A percentile compares a stretch with the other conserved stretches of the same genome.
Conservation (phyloP, 2,113 vertebrate genomes). For the Epinephelus moara region DNA sequence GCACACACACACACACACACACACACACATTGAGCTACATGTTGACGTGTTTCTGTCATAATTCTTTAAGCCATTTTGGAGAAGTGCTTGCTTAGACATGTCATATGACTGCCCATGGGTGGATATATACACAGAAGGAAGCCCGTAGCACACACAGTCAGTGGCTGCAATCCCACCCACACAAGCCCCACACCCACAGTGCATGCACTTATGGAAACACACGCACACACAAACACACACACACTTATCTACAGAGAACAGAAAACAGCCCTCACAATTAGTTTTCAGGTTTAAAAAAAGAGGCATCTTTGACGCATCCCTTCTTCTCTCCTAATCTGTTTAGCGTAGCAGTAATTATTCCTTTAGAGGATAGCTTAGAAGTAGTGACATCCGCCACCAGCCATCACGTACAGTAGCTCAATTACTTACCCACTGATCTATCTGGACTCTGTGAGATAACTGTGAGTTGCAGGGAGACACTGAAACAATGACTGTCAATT, state of each 20-base stretch:
- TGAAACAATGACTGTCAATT: constrained; percentile 13
- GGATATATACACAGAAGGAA: constrained; percentile 5
- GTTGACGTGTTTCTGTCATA: constrained; percentile 14
- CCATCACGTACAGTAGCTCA: constrained; percentile 13
- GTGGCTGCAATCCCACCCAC: constrained; percentile 47
- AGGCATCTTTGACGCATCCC: not conserved
- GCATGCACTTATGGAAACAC: constrained; percentile 45
- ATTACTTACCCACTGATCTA: constrained; percentile 48
- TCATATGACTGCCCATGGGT: constrained; percentile 39
- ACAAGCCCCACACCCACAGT: constrained; percentile 28
- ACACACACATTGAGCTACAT: constrained; percentile 5
- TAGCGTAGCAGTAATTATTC: constrained; percentile 34
- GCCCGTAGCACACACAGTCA: constrained; percentile 10
- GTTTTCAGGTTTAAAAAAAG: constrained; percentile 13
- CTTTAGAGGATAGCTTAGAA: constrained; percentile 18
- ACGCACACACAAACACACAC: constrained; percentile 40
- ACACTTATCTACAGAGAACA: constrained; percentile 45
- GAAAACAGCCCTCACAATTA: constrained; percentile 33
- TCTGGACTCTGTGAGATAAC: constrained; percentile 19
- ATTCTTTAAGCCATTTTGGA: constrained; percentile 38
- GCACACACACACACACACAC: not conserved
- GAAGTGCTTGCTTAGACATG: constrained; percentile 30
- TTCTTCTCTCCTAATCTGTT: constrained; percentile 38
- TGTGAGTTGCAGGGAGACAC: not conserved
- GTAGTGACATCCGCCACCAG: constrained; percentile 21